Evolutionary conservation across 2,888 invertebrate species (phyloP).

Genomic region (Furcula furcula): DNA sequence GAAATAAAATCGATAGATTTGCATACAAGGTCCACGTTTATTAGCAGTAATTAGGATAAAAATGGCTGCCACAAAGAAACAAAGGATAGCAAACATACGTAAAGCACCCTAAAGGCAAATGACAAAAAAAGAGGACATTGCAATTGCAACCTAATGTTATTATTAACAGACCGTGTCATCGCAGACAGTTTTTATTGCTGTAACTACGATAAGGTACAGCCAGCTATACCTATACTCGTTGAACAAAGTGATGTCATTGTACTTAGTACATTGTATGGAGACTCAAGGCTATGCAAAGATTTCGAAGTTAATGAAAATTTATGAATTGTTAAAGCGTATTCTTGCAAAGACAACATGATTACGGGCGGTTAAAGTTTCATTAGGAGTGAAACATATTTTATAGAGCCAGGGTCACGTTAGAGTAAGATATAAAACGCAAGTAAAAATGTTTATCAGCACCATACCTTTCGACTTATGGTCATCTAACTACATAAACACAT

Average conservation of each 20-base stretch:
- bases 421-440: no score
- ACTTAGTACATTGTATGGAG: slow-evolving; percentile 28
- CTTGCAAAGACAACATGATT: not conserved
- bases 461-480: no score
- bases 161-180: slow-evolving; percentile 4
- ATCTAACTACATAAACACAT: no score
- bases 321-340: slow-evolving; percentile 8
- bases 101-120: no score
- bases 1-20: not conserved
- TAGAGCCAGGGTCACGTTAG: no score
- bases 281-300: slow-evolving; percentile 26
- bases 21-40: not conserved
- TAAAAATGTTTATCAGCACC: no score
- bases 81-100: not conserved
- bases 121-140: not conserved
- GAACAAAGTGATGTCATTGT: slow-evolving; percentile 45
- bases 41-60: not conserved
- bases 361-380: no score
- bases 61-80: not conserved
- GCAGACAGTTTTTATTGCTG: slow-evolving; percentile 16
- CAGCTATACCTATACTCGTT: slow-evolving; percentile 25
- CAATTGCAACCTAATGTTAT: no score
- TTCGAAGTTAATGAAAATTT: slow-evolving; percentile 13
- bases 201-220: slow-evolving; percentile 28
- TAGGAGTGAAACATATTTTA: no score